Evolutionary conservation across 2,797 vertebrate genomes (phyloP).

Genomic region (Melanotaenia parkinsoni): DNA sequence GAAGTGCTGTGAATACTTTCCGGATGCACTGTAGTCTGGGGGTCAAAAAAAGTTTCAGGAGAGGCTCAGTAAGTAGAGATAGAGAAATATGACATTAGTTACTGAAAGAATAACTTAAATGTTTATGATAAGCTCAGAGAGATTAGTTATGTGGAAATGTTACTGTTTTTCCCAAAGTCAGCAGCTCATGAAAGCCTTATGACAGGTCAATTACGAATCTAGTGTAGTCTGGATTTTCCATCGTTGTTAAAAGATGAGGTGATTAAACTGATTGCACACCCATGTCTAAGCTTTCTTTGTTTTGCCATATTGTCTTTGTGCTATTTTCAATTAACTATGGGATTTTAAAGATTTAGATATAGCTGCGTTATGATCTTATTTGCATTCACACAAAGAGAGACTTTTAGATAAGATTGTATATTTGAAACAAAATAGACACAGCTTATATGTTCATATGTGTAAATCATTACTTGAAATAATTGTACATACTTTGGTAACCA

Average conservation of each 20-base stretch:
- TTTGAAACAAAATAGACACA: not conserved
- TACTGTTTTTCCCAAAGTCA: not conserved
- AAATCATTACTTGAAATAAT: not conserved
- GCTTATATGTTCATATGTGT: not conserved
- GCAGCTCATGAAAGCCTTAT: not conserved
- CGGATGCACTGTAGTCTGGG: too few species aligned
- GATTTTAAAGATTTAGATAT: not conserved
- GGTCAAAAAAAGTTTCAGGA: not conserved
- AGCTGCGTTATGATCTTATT: not conserved
- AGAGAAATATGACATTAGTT: not conserved
- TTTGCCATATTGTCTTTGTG: not conserved
- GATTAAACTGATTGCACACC: too few species aligned
- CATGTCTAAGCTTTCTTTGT: not conserved
- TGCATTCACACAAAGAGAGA: not conserved
- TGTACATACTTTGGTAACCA: constrained; percentile 88
- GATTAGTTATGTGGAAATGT: not conserved
- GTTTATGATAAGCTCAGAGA: not conserved
- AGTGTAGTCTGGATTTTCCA: not conserved
- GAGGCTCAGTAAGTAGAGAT: not conserved
- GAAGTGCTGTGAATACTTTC: too few species aligned
- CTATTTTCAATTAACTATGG: not conserved
- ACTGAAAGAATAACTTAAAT: not conserved
- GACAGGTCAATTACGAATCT: not conserved
- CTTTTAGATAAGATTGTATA: not conserved
- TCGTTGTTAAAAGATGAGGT: not conserved